Conservation (phyloP, 2,797 vertebrate genomes). For the Silurus lanzhouensis region DNA sequence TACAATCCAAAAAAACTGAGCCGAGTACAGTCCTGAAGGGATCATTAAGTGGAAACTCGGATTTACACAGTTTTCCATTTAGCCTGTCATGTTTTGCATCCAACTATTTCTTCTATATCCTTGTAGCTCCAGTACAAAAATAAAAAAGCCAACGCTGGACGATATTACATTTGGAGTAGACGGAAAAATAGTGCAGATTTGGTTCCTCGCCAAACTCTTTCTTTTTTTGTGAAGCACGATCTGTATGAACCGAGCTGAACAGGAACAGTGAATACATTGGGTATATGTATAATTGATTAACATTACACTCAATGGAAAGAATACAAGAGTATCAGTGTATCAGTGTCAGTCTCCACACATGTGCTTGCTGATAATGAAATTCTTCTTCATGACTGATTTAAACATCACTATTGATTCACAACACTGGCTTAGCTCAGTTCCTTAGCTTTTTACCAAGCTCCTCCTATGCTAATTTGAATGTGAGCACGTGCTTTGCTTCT, state of each 20-base stretch:
- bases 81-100: background rate
- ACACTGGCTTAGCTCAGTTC: too few relatives aligned
- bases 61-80: background rate
- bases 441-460: background rate
- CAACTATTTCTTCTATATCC: background rate
- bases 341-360: conserved; percentile 1
- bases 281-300: background rate
- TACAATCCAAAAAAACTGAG: background rate
- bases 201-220: background rate
- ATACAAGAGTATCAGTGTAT: background rate
- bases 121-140: background rate
- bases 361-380: background rate
- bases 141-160: background rate
- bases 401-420: background rate
- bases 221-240: background rate
- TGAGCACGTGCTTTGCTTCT: background rate
- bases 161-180: background rate
- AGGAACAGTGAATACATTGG: background rate
- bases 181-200: too few relatives aligned
- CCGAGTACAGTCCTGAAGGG: background rate
- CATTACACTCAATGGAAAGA: background rate
- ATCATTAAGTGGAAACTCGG: background rate
- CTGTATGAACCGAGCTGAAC: background rate
- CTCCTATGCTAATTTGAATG: background rate
- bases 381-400: background rate